These are phyloP conservation scores for Valencia hispanica DNA, from an alignment of 2,797 vertebrate species.

Conservation along the genomic window DNA sequence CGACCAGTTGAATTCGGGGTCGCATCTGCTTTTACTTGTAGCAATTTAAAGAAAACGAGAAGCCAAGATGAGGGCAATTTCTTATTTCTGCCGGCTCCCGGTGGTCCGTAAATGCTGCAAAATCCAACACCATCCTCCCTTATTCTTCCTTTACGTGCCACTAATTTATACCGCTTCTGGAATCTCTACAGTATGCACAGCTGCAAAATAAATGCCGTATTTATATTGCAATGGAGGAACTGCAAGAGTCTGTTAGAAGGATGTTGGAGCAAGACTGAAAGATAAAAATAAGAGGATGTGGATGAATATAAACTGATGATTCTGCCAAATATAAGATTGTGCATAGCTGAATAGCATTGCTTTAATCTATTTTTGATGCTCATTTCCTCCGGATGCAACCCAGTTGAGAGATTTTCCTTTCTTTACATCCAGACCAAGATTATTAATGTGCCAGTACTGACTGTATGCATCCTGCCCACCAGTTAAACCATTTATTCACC, in stretches of 20 bases:
- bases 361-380: slow-evolving; percentile 60
- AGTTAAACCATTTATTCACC: slow-evolving; percentile 61
- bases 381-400: slow-evolving; percentile 31
- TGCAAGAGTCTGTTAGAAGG: slow-evolving; percentile 59
- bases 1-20: slow-evolving; percentile 48
- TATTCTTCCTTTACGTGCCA: slow-evolving; percentile 17
- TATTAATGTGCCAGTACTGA: slow-evolving; percentile 23
- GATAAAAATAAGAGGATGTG: slow-evolving; percentile 41
- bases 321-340: slow-evolving; percentile 39
- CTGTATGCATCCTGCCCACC: slow-evolving; percentile 22
- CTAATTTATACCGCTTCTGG: slow-evolving; percentile 32
- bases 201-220: slow-evolving; percentile 55
- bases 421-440: slow-evolving; percentile 41
- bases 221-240: slow-evolving; percentile 62
- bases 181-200: slow-evolving; percentile 19
- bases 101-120: slow-evolving; percentile 46
- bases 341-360: slow-evolving; percentile 27
- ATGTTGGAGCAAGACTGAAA: slow-evolving; percentile 38
- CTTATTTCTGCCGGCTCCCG: slow-evolving; percentile 43
- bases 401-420: slow-evolving; percentile 22
- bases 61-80: slow-evolving; percentile 70
- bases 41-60: slow-evolving; percentile 74
- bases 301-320: slow-evolving; percentile 39
- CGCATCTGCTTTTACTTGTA: slow-evolving; percentile 68
- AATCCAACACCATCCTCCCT: slow-evolving; percentile 14